These are phyloP conservation scores for Oenanthe melanoleuca DNA, from an alignment of 2,113 vertebrate genomes.

Conservation along the genomic window DNA sequence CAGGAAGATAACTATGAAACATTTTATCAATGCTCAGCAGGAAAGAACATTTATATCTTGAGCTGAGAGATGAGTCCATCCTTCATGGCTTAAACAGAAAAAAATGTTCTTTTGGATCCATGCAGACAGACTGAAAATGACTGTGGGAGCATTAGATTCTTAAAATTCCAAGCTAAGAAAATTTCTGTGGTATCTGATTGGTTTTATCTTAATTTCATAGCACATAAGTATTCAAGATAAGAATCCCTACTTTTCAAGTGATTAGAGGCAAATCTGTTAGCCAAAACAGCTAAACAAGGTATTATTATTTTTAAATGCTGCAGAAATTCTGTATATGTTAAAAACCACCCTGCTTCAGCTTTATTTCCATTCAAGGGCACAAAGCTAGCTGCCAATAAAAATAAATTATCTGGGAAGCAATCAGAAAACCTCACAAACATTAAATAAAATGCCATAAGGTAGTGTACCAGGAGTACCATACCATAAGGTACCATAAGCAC, in stretches of 20 bases:
- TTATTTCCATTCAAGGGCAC: background rate
- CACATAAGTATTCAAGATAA: background rate
- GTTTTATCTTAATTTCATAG: background rate
- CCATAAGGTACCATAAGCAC: slow-evolving; percentile 57
- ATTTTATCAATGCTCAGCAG: background rate
- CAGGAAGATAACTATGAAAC: background rate
- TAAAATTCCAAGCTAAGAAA: background rate
- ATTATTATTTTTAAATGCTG: background rate
- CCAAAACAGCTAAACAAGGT: background rate
- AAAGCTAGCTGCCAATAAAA: slow-evolving; percentile 40
- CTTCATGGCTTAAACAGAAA: background rate
- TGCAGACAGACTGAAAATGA: background rate
- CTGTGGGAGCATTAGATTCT: background rate
- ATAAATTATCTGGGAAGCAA: slow-evolving; percentile 40
- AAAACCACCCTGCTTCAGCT: background rate
- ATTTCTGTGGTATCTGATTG: background rate
- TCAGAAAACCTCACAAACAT: slow-evolving; percentile 37
- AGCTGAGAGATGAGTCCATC: background rate
- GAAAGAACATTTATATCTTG: background rate
- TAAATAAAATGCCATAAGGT: slow-evolving; percentile 58
- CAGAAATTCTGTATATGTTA: background rate
- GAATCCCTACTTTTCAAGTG: background rate
- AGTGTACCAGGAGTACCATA: slow-evolving; percentile 29
- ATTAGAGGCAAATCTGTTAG: background rate
- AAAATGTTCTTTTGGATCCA: background rate